phyloP scores from a whole-genome alignment of 2,113 vertebrate genomes.

The Apus apus region DNA sequence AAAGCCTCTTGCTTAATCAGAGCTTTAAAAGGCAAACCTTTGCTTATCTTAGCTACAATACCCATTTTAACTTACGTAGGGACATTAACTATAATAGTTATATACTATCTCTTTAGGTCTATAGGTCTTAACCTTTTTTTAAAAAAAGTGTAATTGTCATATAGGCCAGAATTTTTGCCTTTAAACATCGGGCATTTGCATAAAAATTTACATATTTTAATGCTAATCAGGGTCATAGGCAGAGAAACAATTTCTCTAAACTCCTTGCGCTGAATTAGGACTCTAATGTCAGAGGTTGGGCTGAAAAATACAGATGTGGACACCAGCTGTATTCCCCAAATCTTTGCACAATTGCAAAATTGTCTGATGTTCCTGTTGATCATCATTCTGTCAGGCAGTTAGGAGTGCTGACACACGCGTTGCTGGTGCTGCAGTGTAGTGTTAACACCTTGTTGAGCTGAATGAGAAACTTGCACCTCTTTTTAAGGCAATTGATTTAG shows the following conservation, averaged over 20 bases:
- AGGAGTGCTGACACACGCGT: not conserved
- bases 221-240: not conserved
- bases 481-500: constrained; percentile 12
- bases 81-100: not conserved
- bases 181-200: not conserved
- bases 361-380: not conserved
- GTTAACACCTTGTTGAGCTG: constrained; percentile 23
- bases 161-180: not conserved
- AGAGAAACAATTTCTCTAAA: not conserved
- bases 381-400: not conserved
- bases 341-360: not conserved
- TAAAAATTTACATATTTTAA: constrained; percentile 9
- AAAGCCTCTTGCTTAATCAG: not conserved
- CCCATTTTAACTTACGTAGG: not conserved
- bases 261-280: not conserved
- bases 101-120: not conserved
- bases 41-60: not conserved
- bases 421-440: not conserved
- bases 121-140: not conserved
- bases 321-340: not conserved
- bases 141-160: not conserved
- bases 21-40: not conserved
- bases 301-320: not conserved
- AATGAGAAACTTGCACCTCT: constrained; percentile 10
- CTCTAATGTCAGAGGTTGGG: not conserved